phyloP scores from a whole-genome alignment of 2,797 vertebrate species.

The Takifugu ocellatus region DNA sequence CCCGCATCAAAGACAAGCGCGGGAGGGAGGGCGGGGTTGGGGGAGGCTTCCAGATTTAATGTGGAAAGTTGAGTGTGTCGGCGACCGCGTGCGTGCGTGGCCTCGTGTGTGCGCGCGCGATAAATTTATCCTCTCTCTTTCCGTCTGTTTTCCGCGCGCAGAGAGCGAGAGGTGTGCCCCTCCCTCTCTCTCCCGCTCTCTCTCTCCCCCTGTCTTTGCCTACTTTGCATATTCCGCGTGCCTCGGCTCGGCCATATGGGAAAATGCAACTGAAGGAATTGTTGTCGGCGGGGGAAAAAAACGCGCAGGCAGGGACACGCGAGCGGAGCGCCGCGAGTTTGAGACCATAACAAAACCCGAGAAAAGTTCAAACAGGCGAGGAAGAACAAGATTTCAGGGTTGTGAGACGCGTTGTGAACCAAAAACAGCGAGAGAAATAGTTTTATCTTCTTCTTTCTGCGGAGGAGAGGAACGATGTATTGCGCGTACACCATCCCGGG shows the following conservation, averaged over 20 bases:
- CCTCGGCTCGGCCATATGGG: constrained; percentile 92
- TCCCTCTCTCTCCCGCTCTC: constrained; percentile 18
- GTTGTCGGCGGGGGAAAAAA: constrained; percentile 83
- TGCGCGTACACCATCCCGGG: constrained; percentile 94
- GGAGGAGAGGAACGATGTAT: constrained; percentile 83
- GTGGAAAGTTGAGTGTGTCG: constrained; percentile 61
- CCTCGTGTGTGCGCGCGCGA: neutral
- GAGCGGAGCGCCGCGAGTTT: constrained; percentile 76
- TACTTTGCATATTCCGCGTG: constrained; percentile 94
- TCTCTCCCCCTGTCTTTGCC: constrained; percentile 71
- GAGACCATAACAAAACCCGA: constrained; percentile 51
- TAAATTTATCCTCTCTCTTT: neutral
- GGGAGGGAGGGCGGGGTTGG: constrained; percentile 43
- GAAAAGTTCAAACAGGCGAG: constrained; percentile 73
- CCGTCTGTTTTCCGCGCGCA: constrained; percentile 9
- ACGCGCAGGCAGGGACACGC: constrained; percentile 51
- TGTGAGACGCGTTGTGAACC: constrained; percentile 23
- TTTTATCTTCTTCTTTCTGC: constrained; percentile 24
- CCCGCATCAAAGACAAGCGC: constrained; percentile 61
- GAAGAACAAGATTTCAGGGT: constrained; percentile 15
- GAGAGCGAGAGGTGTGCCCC: too few species aligned
- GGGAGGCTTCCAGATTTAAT: constrained; percentile 62
- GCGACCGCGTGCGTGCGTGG: constrained; percentile 17
- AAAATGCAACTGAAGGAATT: constrained; percentile 97
- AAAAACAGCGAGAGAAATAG: constrained; percentile 12